Evolutionary conservation across 2,797 vertebrate genomes (phyloP).

Genomic region (Dallia pectoralis): DNA sequence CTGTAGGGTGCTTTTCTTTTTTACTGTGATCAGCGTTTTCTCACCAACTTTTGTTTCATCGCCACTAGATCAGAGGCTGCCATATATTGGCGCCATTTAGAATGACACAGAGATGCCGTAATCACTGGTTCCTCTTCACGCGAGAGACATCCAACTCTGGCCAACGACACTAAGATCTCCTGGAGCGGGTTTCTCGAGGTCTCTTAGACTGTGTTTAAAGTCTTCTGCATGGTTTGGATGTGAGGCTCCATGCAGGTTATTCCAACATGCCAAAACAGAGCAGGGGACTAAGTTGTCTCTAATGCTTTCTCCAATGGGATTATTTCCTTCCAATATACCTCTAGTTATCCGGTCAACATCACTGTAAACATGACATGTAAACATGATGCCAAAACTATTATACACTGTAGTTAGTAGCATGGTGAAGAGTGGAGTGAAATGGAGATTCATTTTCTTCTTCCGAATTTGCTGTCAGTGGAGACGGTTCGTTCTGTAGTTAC

Average conservation of each 20-base stretch:
- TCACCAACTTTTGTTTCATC: background rate
- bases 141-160: background rate
- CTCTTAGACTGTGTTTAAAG: background rate
- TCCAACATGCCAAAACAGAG: background rate
- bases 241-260: conserved; percentile 9
- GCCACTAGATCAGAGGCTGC: background rate
- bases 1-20: background rate
- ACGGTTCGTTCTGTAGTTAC: background rate
- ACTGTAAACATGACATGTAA: conserved; percentile 14
- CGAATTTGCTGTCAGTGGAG: conserved; percentile 3
- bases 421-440: background rate
- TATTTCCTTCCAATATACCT: background rate
- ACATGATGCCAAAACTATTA: conserved; percentile 24
- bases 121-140: background rate
- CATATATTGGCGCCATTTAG: background rate
- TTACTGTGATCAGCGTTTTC: background rate
- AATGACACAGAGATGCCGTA: background rate
- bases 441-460: too few relatives aligned
- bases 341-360: background rate
- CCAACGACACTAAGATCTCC: background rate
- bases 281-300: conserved; percentile 10
- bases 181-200: background rate
- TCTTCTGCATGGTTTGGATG: conserved; percentile 7
- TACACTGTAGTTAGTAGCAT: background rate
- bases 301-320: conserved; percentile 26